These are phyloP conservation scores for Chamaea fasciata DNA, from an alignment of 2,113 vertebrate genomes.

Conservation along the genomic window DNA sequence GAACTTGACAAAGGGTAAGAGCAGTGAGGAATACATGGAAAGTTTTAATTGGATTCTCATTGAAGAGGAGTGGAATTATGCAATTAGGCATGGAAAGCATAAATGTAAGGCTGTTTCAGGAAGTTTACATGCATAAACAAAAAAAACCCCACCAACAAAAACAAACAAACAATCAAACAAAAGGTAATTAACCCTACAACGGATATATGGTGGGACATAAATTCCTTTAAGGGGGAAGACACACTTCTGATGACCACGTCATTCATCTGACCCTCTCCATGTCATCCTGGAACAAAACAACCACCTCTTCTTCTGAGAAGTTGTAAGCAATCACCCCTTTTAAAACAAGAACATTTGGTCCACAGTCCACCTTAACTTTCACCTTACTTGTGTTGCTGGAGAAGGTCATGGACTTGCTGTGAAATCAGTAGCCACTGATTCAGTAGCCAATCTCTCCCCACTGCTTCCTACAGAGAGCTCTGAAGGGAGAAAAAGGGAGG, in stretches of 20 bases:
- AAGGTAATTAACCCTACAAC: neutral
- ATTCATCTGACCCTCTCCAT: neutral
- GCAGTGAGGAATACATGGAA: neutral
- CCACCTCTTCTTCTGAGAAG: neutral
- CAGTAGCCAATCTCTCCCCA: neutral
- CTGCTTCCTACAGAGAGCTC: neutral
- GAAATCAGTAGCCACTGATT: neutral
- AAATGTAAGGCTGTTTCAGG: neutral
- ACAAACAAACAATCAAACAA: too few relatives aligned
- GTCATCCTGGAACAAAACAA: neutral
- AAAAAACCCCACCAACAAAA: neutral
- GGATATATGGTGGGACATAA: neutral
- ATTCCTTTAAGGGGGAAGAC: neutral
- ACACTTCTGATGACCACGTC: neutral
- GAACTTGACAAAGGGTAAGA: neutral
- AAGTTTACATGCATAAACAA: neutral
- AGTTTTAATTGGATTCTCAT: neutral
- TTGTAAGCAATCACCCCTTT: neutral
- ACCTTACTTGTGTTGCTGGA: neutral
- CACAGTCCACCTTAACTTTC: neutral
- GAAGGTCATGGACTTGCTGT: neutral
- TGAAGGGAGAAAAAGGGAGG: neutral
- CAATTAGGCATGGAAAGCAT: neutral
- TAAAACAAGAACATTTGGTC: neutral
- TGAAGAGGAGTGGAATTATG: neutral